A percentile compares a stretch with the other conserved stretches of the same genome.
Evolutionary conservation across 1,140 invertebrate species (phyloP).

Genomic region (Nebria ingens): DNA sequence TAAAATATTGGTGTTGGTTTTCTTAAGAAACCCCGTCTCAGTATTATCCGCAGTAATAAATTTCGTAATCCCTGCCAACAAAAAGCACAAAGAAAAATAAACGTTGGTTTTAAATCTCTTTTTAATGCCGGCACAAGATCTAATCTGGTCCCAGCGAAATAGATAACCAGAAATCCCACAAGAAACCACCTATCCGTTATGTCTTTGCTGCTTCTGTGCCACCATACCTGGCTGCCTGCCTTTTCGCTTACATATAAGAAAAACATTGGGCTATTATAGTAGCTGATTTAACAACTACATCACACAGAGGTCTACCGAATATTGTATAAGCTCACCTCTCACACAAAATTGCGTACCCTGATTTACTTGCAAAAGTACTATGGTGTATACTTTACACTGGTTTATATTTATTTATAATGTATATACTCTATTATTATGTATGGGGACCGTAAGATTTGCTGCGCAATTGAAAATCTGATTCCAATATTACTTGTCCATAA

Average conservation of each 20-base stretch:
- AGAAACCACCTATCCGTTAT: constrained; percentile 4
- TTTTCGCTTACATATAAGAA: too few species aligned
- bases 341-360: too few species aligned
- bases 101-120: constrained; percentile 6
- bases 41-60: constrained; percentile 7
- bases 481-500: background rate
- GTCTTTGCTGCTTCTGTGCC: background rate
- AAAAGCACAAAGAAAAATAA: constrained; percentile 6
- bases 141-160: constrained; percentile 3
- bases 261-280: too few species aligned
- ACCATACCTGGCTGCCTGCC: background rate
- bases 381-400: too few species aligned
- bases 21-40: background rate
- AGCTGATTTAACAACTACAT: too few species aligned
- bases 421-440: background rate
- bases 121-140: constrained; percentile 6
- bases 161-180: constrained; percentile 6
- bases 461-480: background rate
- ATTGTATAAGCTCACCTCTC: too few species aligned
- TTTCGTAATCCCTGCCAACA: constrained; percentile 2
- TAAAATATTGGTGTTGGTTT: too few species aligned
- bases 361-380: too few species aligned
- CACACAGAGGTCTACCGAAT: too few species aligned
- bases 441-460: background rate
- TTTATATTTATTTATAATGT: background rate